Percentiles rank a stretch among this genome's conserved stretches.
These are phyloP conservation scores for Cryptus armator DNA, from an alignment of 2,888 invertebrate species.

Conservation along the genomic window DNA sequence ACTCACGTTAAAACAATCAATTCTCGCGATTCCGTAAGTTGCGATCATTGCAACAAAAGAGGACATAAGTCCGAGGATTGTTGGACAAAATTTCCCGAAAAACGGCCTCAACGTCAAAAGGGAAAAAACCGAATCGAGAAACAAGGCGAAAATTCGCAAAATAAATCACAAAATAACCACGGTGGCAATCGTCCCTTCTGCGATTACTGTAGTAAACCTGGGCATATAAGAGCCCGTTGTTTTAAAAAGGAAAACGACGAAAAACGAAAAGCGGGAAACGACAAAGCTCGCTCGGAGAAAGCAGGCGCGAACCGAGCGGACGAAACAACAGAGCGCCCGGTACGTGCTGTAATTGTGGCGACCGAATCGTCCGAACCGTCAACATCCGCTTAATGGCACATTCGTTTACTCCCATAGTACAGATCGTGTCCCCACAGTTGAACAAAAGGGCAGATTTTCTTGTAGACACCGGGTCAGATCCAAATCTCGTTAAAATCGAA, in stretches of 20 bases:
- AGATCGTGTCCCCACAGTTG: constrained; percentile 14
- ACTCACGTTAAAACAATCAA: too few relatives aligned
- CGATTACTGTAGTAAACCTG: background rate
- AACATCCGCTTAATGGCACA: background rate
- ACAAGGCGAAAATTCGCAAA: too few relatives aligned
- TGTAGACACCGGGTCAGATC: constrained; percentile 26
- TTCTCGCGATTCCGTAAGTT: too few relatives aligned
- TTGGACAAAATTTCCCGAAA: too few relatives aligned
- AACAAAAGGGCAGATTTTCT: constrained; percentile 6
- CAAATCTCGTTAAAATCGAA: background rate
- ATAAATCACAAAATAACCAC: too few relatives aligned
- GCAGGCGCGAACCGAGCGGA: constrained; percentile 18
- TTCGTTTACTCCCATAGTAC: background rate
- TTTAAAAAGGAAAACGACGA: constrained; percentile 26
- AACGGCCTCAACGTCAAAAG: too few relatives aligned
- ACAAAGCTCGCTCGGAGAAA: constrained; percentile 4
- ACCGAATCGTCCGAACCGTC: background rate
- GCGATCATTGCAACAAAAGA: background rate
- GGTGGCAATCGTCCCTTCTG: too few relatives aligned
- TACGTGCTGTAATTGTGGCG: background rate
- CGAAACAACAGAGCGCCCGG: constrained; percentile 10
- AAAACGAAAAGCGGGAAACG: constrained; percentile 25
- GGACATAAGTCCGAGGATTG: too few relatives aligned
- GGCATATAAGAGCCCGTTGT: background rate
- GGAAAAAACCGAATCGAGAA: too few relatives aligned